phyloP scores from a whole-genome alignment of 2,888 invertebrate species.

The Tenthredo notha region DNA sequence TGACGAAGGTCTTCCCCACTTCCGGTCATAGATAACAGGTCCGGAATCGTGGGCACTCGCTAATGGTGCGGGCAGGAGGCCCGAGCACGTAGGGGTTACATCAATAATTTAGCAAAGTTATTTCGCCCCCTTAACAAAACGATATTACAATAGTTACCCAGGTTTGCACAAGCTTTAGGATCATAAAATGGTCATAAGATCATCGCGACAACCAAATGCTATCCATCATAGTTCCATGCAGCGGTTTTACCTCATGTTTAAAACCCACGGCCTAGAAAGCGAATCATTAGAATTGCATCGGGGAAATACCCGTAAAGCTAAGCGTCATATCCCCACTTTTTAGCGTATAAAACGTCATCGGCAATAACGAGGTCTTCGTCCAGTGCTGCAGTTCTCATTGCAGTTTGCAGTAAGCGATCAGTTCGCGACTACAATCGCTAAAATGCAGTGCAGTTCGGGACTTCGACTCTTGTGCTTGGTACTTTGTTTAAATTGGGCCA shows the following conservation, averaged over 20 bases:
- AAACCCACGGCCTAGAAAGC: not conserved
- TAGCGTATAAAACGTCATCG: not conserved
- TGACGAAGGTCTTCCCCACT: constrained; percentile 24
- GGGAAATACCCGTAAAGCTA: not conserved
- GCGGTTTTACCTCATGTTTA: not conserved
- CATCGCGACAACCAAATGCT: not conserved
- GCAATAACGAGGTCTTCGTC: not conserved
- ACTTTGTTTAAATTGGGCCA: not conserved
- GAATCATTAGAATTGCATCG: not conserved
- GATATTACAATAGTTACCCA: not conserved
- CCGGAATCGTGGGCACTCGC: constrained; percentile 29
- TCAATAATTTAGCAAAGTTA: constrained; percentile 22
- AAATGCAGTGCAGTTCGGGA: not conserved
- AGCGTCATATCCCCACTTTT: constrained; percentile 7
- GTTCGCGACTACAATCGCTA: not conserved
- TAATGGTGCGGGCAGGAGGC: constrained; percentile 17
- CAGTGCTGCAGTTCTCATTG: not conserved
- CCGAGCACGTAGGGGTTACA: constrained; percentile 38
- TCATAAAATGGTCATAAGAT: not conserved
- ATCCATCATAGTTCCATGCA: not conserved
- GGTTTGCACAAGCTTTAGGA: not conserved
- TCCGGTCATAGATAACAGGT: constrained; percentile 18
- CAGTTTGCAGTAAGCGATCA: not conserved
- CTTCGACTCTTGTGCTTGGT: not conserved
- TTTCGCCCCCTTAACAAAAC: not conserved